Evolutionary conservation across 2,888 invertebrate species (phyloP), one percentile per base, ranked within the genome.

Genomic region (Mythimna vitellina): DNA sequence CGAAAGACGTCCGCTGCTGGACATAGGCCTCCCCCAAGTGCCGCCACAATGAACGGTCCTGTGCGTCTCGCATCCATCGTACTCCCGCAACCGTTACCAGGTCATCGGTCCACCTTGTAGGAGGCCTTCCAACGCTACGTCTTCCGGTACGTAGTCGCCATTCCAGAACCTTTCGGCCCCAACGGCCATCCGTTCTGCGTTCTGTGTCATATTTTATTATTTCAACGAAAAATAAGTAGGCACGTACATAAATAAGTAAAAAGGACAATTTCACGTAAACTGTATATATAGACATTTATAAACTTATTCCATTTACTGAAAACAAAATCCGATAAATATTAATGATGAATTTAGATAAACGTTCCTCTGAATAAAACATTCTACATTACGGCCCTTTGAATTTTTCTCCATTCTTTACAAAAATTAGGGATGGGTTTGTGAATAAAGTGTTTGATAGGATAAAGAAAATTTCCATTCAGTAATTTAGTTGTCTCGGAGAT

Each of bases 261-360:
- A 42, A 14, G 14, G 0, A 62, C 14, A 22, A 46, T 22, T 54
- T n/a, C 12, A 66, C 25, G 9, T 38, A 66, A 64, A 67, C 32
- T 51, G 49, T 58, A 63, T 29, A 63, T 58, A 63, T 29, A 63
- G n/a, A 57, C 54, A 72, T 65, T 60, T 65, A 70, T 42, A 35
- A 65, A 53, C 22, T 65, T 51, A 68, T 66, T 65, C 32, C 32
- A 53, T 17, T 66, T 54, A 54, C 54, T 22, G 20, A 64, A 80
- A 80, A 67, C 61, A 80, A 73, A 69, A 73, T 57, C 65, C 32
- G 22, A 70, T 79, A 67, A 80, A 80, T 83, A 80, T 67, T 79
- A 65, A 80, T 69, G 66, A 64, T 46, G 14, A 61, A 57, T 35
- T 82, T 67, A 67, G 66, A 51, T 78, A 67, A 82, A 67, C 65